phyloP scores from a whole-genome alignment of 2,888 invertebrate genomes.

The Noctua janthina region DNA sequence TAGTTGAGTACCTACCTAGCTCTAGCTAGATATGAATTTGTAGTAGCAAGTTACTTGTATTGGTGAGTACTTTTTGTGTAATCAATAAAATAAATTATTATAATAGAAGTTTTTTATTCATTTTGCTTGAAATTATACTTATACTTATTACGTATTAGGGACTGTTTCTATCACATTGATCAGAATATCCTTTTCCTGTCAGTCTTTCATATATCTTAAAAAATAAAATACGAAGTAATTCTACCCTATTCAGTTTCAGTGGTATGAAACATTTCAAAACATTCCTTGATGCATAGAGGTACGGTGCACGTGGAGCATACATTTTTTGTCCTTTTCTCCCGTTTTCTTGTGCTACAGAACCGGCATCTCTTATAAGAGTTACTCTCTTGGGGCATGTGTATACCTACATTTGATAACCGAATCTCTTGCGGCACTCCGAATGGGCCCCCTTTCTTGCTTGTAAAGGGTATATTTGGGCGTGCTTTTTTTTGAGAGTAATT shows the following conservation, averaged over 20 bases:
- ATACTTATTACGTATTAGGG: neutral
- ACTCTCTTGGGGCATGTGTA: constrained; percentile 64
- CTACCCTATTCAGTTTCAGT: constrained; percentile 27
- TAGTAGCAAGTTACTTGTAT: constrained; percentile 24
- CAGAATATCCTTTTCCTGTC: constrained; percentile 18
- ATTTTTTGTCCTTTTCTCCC: constrained; percentile 58
- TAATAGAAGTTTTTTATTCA: too few species aligned
- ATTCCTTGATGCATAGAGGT: constrained; percentile 34
- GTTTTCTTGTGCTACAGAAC: constrained; percentile 69
- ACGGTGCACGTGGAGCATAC: constrained; percentile 50
- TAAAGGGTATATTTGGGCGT: too few species aligned
- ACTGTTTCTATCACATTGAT: constrained; percentile 1
- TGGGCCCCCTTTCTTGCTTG: too few species aligned
- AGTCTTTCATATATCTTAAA: constrained; percentile 20
- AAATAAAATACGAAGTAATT: constrained; percentile 13
- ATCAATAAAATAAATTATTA: too few species aligned
- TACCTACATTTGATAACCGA: constrained; percentile 61
- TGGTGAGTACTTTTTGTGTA: constrained; percentile 24
- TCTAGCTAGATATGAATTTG: constrained; percentile 16
- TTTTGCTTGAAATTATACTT: constrained; percentile 20
- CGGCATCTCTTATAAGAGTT: constrained; percentile 69
- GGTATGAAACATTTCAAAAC: constrained; percentile 30
- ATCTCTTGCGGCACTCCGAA: too few species aligned
- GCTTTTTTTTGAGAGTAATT: too few species aligned
- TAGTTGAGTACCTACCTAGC: neutral